Evolutionary conservation across 2,888 invertebrate genomes (phyloP).

Genomic region (Drosophila silvestris): DNA sequence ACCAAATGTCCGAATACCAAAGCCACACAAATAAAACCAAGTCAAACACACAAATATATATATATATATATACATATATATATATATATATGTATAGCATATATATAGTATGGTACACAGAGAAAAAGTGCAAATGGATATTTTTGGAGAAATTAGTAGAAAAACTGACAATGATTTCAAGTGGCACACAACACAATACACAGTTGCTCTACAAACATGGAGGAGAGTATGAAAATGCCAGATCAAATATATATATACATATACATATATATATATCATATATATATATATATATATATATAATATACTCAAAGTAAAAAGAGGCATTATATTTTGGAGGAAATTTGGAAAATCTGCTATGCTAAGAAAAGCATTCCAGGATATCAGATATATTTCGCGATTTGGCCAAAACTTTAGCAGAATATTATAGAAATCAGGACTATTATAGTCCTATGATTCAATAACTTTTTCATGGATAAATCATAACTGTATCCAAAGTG

Average conservation of each 20-base stretch:
- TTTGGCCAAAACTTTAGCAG: neutral
- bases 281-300: neutral
- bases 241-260: neutral
- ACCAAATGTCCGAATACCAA: slow-evolving; percentile 75
- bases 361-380: neutral
- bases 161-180: neutral
- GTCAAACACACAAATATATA: slow-evolving; percentile 29
- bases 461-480: no score
- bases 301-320: no score
- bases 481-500: neutral
- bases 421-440: neutral
- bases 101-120: neutral
- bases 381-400: neutral
- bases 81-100: neutral
- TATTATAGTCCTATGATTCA: neutral
- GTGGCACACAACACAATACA: neutral
- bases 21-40: slow-evolving; percentile 63
- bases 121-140: slow-evolving; percentile 29
- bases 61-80: slow-evolving; percentile 2
- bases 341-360: neutral
- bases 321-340: fast-evolving
- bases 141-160: slow-evolving; percentile 39
- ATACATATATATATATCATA: neutral
- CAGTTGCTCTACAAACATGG: slow-evolving; percentile 21
- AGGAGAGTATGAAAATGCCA: no score